Evolutionary conservation across 2,113 vertebrate genomes (phyloP).

Genomic region (Todiramphus chloris): DNA sequence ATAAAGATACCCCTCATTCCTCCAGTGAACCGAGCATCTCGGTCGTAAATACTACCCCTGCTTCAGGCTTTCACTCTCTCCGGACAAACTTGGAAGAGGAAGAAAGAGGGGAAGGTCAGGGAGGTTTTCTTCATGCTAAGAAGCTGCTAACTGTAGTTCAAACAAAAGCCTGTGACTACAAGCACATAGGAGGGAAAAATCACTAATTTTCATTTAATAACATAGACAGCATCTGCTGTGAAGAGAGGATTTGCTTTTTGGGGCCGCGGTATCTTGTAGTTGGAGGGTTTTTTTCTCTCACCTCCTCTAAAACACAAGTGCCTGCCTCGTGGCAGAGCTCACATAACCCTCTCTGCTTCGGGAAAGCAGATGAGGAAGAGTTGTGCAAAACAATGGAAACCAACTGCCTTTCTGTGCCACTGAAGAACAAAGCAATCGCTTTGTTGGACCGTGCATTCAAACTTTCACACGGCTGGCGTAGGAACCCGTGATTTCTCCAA

Average conservation of each 20-base stretch:
- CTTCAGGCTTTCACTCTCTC: background rate
- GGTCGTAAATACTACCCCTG: background rate
- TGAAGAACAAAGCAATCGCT: background rate
- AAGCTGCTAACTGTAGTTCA: background rate
- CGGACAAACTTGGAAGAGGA: background rate
- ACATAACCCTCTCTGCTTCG: accelerated
- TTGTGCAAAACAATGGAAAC: background rate
- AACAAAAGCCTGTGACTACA: background rate
- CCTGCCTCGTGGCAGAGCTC: background rate
- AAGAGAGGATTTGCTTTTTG: background rate
- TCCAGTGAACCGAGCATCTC: background rate
- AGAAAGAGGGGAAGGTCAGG: background rate
- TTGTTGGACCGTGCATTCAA: accelerated
- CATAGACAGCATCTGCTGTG: background rate
- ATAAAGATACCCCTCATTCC: background rate
- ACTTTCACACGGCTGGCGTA: background rate
- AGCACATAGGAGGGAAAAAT: background rate
- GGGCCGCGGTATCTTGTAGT: background rate
- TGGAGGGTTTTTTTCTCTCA: background rate
- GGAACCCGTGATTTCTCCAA: background rate
- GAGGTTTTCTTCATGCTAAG: background rate
- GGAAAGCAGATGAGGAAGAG: background rate
- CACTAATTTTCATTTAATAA: background rate
- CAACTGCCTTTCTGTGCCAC: background rate
- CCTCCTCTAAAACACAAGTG: background rate